Base-by-base conservation (phyloP, 2,797 vertebrate genomes). In the Oceanodroma leucorhoa region DNA sequence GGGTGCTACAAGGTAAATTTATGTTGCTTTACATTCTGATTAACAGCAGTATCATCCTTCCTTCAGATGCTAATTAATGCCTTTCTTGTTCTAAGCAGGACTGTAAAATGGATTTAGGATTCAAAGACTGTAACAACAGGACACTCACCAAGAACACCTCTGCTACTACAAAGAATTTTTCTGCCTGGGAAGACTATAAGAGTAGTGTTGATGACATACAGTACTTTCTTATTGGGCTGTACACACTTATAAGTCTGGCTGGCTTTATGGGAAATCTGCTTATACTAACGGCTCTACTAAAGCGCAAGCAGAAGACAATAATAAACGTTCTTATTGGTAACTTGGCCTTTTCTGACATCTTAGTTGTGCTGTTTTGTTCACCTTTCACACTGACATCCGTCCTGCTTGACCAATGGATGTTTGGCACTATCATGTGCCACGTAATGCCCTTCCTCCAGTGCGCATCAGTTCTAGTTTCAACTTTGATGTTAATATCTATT, bases 401-500 rank as follows among this genome's bases (percentile, higher is more conserved):
- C 60, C 82, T 98, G 82, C 95, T 98, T 61, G 98, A 98, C 88
- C 98, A 98, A 8, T 98, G 98, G 98, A 98, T 98, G 87, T 98
- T 98, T 86, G 98, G 98, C 67, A 96, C 97, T 34, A 57, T 97
- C 82, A 98, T 98, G 98, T 98, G 98, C 65, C 98, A 98, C 3
- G 14, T 98, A 26, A 98, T 98, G 95, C 98, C 98, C 54, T 98
- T 98, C 89, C 98, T 98, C 82, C 98, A 98, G 27, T 98, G 98
- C 18, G 89, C 97, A 4, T 98, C 98, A 0, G 98, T 98, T 70
- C 95, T 98, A 29, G 98, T 98, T 70, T 98, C 98, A 27, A 98
- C 98, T 41, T 90, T 98, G 92, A 98, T 98, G 96, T 95, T 98
- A 78, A 98, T 98, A 90, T 98, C 98, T 20, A 98, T 98, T 40